These are phyloP conservation scores for Buphagus erythrorhynchus DNA, from an alignment of 2,797 vertebrate species.

Conservation along the genomic window DNA sequence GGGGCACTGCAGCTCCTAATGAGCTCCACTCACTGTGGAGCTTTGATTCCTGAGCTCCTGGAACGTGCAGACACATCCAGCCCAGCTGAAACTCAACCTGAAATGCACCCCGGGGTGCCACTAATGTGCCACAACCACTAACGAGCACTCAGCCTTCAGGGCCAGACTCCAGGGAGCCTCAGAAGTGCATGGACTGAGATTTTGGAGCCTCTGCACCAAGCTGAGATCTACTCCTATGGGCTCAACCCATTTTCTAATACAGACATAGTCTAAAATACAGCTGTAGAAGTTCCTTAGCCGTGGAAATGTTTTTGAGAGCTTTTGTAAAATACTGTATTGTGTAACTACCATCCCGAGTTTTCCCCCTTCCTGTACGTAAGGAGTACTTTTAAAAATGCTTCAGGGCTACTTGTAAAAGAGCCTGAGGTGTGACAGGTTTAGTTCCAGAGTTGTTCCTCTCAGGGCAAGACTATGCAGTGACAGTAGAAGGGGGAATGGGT, in stretches of 20 bases:
- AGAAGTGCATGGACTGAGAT: neutral
- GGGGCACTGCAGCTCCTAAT: neutral
- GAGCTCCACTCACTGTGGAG: neutral
- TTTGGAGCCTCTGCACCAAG: neutral
- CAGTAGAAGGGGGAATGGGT: neutral
- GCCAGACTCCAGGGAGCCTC: neutral
- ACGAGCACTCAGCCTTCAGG: rapidly evolving
- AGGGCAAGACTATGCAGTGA: neutral
- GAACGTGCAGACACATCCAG: neutral
- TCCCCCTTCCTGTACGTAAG: neutral
- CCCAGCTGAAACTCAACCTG: neutral
- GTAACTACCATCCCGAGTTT: neutral
- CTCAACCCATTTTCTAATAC: neutral
- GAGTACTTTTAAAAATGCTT: neutral
- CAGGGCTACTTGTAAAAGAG: neutral
- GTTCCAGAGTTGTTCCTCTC: neutral
- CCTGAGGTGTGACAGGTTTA: neutral
- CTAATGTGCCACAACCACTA: neutral
- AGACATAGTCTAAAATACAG: neutral
- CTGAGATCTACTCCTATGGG: neutral
- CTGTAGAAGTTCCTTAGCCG: neutral
- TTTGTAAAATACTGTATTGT: neutral
- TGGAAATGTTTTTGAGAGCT: neutral
- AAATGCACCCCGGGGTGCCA: neutral
- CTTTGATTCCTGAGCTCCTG: neutral